These are phyloP conservation scores for Labia minor DNA, from an alignment of 2,888 invertebrate genomes.

Conservation along the genomic window DNA sequence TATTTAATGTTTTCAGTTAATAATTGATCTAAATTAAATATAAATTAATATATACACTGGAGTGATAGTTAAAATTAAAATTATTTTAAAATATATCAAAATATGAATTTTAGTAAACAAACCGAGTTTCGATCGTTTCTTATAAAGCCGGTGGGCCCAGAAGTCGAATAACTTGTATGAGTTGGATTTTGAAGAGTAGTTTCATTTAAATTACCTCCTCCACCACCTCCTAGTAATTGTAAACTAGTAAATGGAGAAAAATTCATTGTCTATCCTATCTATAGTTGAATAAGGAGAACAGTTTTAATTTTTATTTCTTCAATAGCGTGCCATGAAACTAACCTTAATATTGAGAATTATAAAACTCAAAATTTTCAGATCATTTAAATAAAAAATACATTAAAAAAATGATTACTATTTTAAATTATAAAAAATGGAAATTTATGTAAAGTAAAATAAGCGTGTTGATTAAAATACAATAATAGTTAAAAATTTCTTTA, in stretches of 20 bases:
- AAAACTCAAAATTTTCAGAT: not conserved
- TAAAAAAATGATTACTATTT: not conserved
- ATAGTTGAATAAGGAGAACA: not conserved
- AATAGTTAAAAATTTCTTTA: slow-evolving; percentile 2
- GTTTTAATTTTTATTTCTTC: not conserved
- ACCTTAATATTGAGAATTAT: not conserved
- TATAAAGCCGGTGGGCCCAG: not conserved
- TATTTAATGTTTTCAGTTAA: no score
- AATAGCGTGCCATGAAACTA: not conserved
- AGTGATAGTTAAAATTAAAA: no score
- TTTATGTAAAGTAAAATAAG: not conserved
- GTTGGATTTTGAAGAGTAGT: not conserved
- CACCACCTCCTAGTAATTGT: not conserved
- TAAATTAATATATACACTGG: no score
- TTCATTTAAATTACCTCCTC: not conserved
- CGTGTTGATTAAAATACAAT: not conserved
- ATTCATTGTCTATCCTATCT: not conserved
- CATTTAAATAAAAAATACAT: not conserved
- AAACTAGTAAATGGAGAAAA: not conserved
- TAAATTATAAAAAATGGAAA: not conserved
- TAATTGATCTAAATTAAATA: no score
- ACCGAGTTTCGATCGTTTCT: not conserved
- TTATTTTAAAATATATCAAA: no score
- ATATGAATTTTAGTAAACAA: no score
- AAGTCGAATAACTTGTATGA: not conserved